Evolutionary conservation across 2,113 vertebrate species (phyloP), one percentile per base, ranked within the genome.

Genomic region (Tonatia bakeri): DNA sequence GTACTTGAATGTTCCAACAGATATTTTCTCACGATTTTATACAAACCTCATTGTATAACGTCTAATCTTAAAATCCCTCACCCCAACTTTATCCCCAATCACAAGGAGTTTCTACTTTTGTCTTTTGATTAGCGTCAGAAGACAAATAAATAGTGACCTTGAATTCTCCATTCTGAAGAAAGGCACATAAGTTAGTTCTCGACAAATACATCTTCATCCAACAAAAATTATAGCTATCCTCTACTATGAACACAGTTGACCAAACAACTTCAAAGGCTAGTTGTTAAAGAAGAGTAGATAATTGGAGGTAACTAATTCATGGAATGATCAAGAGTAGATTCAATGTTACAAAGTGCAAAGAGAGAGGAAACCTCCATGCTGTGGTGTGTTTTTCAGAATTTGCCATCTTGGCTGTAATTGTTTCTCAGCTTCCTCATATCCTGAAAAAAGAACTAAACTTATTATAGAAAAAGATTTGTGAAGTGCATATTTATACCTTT

Each of bases 391-490:
- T 94, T 88, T 64, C n/a, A 83, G 77, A 94, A 94, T 84, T 83
- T 7, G 8, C 50, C 38, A 75, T 91, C 70, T 96, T 79, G 56
- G 15, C 86, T 87, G 64, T 38, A 94, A 95, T 86, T 73, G 6
- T 95, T 97, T 94, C 33, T 95, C 86, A 93, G 56, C 31, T 81
- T 92, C 38, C 67, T 85, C n/a, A 88, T 81, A 83, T 77, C 52
- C 85, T 94, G 40, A 90, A 93, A 94, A 92, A 82, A 31, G 65
- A 94, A 94, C 75, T 82, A 89, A 64, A 83, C 64, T 83, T 93
- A 31, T 45, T 72, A 77, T 31, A 88, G 87, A 73, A 92, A 91
- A 91, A 91, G 85, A 54, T 40, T 69, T 50, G 77, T 31, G 38
- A 86, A 94, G 70, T 70, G 31, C 28, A 61, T 83, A 93, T 93